Evolutionary conservation across 2,888 invertebrate genomes (phyloP).

Genomic region (Philereme transversata): DNA sequence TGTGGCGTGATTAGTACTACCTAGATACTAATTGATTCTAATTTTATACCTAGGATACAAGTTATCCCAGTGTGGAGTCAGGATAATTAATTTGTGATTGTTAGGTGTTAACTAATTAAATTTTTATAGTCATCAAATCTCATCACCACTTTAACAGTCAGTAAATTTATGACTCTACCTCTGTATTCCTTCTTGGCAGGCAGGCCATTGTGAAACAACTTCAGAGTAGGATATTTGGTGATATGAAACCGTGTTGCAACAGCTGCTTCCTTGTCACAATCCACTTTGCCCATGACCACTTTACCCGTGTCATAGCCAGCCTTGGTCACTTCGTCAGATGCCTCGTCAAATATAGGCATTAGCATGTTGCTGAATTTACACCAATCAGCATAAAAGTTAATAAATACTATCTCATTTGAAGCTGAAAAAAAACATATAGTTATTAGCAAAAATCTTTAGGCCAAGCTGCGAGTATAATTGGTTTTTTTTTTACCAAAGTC

Average conservation of each 20-base stretch:
- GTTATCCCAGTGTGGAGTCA: too few species aligned
- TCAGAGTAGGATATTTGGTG: constrained; percentile 98
- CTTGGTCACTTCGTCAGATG: constrained; percentile 92
- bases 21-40: too few species aligned
- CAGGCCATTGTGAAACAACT: constrained; percentile 95
- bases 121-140: too few species aligned
- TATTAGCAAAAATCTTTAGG: not conserved
- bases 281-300: constrained; percentile 97
- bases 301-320: constrained; percentile 92
- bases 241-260: constrained; percentile 97
- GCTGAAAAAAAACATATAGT: constrained; percentile 85
- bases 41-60: too few species aligned
- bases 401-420: constrained; percentile 97
- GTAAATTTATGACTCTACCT: constrained; percentile 75
- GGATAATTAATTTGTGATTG: too few species aligned
- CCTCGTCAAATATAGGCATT: constrained; percentile 98
- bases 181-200: constrained; percentile 96
- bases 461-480: not conserved
- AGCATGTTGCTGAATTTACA: constrained; percentile 99
- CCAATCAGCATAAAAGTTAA: constrained; percentile 99
- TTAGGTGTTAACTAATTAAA: too few species aligned
- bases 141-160: too few species aligned
- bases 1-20: too few species aligned
- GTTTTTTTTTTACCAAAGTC: not conserved
- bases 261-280: constrained; percentile 96